Base-by-base conservation (phyloP, 2,113 vertebrate genomes). In the Pterocles gutturalis region DNA sequence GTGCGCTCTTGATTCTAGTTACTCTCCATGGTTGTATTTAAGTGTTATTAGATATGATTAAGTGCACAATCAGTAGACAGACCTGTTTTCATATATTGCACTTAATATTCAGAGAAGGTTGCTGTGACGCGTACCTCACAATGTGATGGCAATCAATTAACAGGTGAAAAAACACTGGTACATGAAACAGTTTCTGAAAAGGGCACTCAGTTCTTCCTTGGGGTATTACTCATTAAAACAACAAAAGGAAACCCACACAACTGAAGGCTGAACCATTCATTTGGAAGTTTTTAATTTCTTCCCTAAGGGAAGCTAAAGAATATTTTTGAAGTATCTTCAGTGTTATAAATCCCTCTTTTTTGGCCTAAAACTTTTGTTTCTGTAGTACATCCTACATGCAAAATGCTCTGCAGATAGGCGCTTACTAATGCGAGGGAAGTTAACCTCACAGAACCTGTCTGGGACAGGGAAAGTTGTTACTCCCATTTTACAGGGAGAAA, bases 211-310 rank as follows among this genome's bases (percentile, higher is more conserved):
- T 85, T 87, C 80, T 76, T 96, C 82, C 72, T 66, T n/a, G 67
- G 46, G 83, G 79, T 95, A 80, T 92, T 96, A 94, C 83, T 96
- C 89, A 93, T 86, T 88, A 79, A 79, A 79, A 61, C 65, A 93
- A 94, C 69, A 95, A 95, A 96, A 95, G 91, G 79, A 89, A 96
- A 49, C 87, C 84, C 87, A 97, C 93, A 95, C 77, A 94, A 80
- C 38, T n/a, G 64, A 81, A 87, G 85, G 57, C 65, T 89, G 80
- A 90, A 33, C 90, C 48, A 49, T 89, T 94, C 57, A 60, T 81
- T 78, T 97, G 90, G 48, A 93, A 94, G 67, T 89, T 93, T 93
- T 92, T 64, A 20, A 90, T 92, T 87, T 89, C 80, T 93, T 76
- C 81, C 57, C 61, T 22, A 54, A 76, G 48, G 48, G 48, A 90